Evolutionary conservation across 2,113 vertebrate genomes (phyloP).

Genomic region (Diphyllodes magnificus): DNA sequence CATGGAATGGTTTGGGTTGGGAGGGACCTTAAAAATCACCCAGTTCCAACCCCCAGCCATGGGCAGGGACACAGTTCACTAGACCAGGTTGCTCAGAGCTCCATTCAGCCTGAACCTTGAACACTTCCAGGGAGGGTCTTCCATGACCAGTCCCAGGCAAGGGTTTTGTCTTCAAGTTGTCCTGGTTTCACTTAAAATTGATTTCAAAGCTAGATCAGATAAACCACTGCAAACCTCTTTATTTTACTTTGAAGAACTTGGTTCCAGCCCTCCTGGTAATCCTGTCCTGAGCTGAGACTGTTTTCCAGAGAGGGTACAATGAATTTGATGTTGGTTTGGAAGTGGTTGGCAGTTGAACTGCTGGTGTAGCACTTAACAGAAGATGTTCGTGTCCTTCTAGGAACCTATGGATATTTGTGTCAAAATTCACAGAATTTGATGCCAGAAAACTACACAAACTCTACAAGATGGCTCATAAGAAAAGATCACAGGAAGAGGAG

Average conservation of each 20-base stretch:
- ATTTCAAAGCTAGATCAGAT: not conserved
- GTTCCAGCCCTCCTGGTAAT: not conserved
- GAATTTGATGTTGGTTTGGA: not conserved
- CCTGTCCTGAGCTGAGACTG: not conserved
- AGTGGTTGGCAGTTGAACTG: not conserved
- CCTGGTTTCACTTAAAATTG: not conserved
- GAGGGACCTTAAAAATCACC: not conserved
- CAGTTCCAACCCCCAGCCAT: not conserved
- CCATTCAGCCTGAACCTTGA: not conserved
- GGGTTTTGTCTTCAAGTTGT: not conserved
- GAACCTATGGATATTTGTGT: conserved; percentile 99
- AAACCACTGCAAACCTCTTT: not conserved
- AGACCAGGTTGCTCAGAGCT: not conserved
- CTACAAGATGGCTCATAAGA: conserved; percentile 98
- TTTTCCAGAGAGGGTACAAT: not conserved
- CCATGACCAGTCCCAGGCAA: not conserved
- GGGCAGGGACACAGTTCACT: not conserved
- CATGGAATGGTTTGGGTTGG: not conserved
- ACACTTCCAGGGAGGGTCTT: not conserved
- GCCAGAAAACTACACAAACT: conserved; percentile 95
- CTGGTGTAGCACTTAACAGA: not conserved
- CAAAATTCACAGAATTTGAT: conserved; percentile 98
- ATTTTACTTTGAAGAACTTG: not conserved
- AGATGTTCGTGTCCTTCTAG: conserved; percentile 62
- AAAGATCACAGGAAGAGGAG: conserved; percentile 93